phyloP scores from a whole-genome alignment of 2,113 vertebrate species.

The Neomonachus schauinslandi region DNA sequence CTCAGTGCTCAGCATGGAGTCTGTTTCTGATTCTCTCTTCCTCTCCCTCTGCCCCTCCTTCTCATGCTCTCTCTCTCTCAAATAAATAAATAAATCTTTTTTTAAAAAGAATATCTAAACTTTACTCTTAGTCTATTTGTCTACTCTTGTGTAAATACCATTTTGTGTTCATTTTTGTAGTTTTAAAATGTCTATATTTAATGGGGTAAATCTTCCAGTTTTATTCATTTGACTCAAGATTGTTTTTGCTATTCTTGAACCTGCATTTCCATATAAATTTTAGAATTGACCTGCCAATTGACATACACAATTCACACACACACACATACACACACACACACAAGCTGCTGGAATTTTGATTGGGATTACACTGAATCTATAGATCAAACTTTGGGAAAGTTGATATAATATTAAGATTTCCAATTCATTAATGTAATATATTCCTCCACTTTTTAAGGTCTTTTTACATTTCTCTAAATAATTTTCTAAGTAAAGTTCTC shows the following conservation, averaged over 20 bases:
- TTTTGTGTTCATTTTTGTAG: not conserved
- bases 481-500: not conserved
- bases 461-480: not conserved
- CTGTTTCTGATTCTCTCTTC: not conserved
- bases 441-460: not conserved
- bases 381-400: not conserved
- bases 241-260: not conserved
- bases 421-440: not conserved
- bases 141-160: not conserved
- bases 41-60: not conserved
- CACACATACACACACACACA: not conserved
- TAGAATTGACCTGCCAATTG: not conserved
- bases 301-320: not conserved
- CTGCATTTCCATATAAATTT: not conserved
- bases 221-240: not conserved
- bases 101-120: not conserved
- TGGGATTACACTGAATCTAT: not conserved
- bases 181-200: not conserved
- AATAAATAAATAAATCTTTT: not conserved
- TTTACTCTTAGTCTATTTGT: not conserved
- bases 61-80: not conserved
- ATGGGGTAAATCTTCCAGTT: not conserved
- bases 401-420: not conserved
- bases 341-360: not conserved
- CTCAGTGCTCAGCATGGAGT: not conserved